Evolutionary conservation across 2,888 invertebrate species (phyloP).

Genomic region (Dermolepida albohirtum): DNA sequence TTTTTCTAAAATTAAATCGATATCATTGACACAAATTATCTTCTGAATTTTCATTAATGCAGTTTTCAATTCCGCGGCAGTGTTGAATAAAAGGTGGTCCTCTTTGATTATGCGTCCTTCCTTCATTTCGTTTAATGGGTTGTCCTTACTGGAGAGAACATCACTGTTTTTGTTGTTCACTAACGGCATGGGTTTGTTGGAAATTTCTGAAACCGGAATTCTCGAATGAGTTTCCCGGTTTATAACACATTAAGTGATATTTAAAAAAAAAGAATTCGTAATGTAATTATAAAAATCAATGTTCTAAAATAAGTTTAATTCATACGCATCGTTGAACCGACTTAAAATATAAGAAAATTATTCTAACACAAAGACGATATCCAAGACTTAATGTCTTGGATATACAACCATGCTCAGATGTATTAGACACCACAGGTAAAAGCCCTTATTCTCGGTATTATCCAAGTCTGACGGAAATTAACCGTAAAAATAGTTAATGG

Average conservation of each 20-base stretch:
- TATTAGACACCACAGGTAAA: no score
- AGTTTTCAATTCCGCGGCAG: not conserved
- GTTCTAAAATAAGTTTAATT: no score
- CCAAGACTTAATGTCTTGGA: no score
- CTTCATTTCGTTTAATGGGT: not conserved
- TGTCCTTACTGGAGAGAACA: not conserved
- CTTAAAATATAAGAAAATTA: no score
- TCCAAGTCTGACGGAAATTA: no score
- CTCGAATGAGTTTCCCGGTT: slow-evolving; percentile 62
- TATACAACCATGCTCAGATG: no score
- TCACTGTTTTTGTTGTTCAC: slow-evolving; percentile 3
- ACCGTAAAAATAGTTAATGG: no score
- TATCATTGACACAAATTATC: slow-evolving; percentile 37
- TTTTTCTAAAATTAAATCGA: slow-evolving; percentile 33
- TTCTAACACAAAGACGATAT: no score
- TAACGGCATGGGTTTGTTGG: slow-evolving; percentile 22
- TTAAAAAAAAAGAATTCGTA: no score
- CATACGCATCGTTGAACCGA: no score
- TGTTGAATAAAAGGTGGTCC: not conserved
- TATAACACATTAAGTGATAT: not conserved
- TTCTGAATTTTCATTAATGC: slow-evolving; percentile 14
- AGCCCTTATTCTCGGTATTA: no score
- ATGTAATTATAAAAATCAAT: no score
- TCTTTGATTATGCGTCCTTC: not conserved
- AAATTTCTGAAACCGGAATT: slow-evolving; percentile 60